Evolutionary conservation across 2,113 vertebrate species (phyloP), one percentile per base, ranked within the genome.

Genomic region (Gopherus flavomarginatus): DNA sequence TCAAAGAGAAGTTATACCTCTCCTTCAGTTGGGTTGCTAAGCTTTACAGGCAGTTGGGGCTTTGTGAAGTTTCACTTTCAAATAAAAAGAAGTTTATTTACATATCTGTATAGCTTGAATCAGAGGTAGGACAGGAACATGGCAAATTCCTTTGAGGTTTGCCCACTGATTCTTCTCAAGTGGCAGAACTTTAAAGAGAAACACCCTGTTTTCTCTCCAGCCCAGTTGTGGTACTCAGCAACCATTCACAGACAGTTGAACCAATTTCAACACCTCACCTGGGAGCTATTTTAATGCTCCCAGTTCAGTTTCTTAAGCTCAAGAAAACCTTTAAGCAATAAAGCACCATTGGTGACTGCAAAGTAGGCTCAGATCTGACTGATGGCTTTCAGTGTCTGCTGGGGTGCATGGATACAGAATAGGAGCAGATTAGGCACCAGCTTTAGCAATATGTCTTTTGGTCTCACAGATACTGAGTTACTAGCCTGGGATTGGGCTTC

Each of bases 51-150:
- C 93, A 96, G 90, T 81, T 3, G 65, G 83, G 79, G 87, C 59
- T 89, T 97, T 96, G 59, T 97, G 95, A 97, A 97, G 93, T 97
- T 97, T 92, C 89, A 54, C 92, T 97, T 97, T 97, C 86, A 92
- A 96, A 96, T 95, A 93, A 69, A 93, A 95, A 95, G 80, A 93
- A 93, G 50, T 95, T 95, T 94, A 94, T 97, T 97, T 97, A 93
- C 94, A 93, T 97, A 92, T 97, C 95, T 94, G 11, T 83, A 44
- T 59, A 80, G 86, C 88, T 87, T 95, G 75, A 83, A 75, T 81
- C 90, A 93, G 86, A 94, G 84, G 86, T 94, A 6, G 87, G 65
- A 72, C 50, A 96, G 86, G 87, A 53, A 78, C 75, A 78, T 38
- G 17, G 24, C 79, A 93, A 85, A 92, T 92, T 93, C 88, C 90